Percentiles rank a stretch among this genome's conserved stretches.
Conservation (phyloP, 2,113 vertebrate genomes). For the Pantherophis guttatus region DNA sequence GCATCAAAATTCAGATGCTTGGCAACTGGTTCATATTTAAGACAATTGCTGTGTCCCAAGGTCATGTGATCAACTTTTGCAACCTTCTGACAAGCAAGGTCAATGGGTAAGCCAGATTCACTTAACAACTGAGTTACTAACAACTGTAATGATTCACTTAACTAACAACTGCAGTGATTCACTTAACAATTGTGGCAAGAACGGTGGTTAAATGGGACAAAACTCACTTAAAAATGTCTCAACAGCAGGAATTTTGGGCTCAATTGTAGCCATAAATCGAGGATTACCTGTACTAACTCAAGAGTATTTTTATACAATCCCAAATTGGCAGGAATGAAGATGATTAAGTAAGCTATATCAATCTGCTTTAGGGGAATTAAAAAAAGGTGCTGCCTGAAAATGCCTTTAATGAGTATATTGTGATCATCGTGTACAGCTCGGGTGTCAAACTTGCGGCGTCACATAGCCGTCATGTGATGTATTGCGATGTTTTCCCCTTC, state of each 20-base stretch:
- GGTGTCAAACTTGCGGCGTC: too few species aligned
- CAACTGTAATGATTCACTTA: not conserved
- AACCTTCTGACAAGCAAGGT: not conserved
- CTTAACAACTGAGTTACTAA: too few species aligned
- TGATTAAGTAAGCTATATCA: not conserved
- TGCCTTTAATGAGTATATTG: not conserved
- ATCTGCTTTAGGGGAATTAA: not conserved
- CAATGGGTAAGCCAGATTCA: not conserved
- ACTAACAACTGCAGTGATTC: not conserved
- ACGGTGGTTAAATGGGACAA: not conserved
- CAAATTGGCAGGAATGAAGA: not conserved
- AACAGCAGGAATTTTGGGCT: not conserved
- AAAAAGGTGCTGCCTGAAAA: not conserved
- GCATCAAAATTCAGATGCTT: not conserved
- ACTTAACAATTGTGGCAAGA: not conserved
- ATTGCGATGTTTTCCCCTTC: too few species aligned
- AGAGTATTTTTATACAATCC: not conserved
- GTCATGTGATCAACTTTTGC: not conserved
- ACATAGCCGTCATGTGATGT: too few species aligned
- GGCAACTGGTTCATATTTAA: not conserved
- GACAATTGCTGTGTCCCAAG: not conserved
- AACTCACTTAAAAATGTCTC: not conserved
- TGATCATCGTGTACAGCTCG: accelerated
- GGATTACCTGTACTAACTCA: not conserved
- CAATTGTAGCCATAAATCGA: not conserved